phyloP scores from a whole-genome alignment of 2,113 vertebrate species.

The Cygnus buccinator region DNA sequence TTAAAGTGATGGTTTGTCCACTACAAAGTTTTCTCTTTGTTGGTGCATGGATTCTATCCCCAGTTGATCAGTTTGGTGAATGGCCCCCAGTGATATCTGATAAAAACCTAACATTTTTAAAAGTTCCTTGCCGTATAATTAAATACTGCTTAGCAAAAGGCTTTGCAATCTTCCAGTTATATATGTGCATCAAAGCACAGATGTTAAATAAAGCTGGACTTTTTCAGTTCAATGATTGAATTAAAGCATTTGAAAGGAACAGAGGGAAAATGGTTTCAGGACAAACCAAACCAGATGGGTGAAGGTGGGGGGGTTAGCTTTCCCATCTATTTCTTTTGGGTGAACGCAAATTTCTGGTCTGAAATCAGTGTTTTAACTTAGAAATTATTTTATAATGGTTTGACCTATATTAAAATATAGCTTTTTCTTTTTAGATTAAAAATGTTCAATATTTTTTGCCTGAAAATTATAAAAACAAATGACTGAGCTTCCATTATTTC shows the following conservation, averaged over 20 bases:
- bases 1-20: neutral
- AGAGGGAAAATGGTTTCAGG: slow-evolving; percentile 43
- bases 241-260: slow-evolving; percentile 7
- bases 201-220: slow-evolving; percentile 26
- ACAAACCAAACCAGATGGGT: slow-evolving; percentile 52
- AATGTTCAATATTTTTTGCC: neutral
- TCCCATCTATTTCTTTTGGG: neutral
- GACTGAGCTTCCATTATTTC: neutral
- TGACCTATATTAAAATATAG: neutral
- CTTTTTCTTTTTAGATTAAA: neutral
- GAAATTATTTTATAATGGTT: neutral
- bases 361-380: neutral
- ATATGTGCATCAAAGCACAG: slow-evolving; percentile 33
- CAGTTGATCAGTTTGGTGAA: neutral
- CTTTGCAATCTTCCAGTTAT: neutral
- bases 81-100: neutral
- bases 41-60: neutral
- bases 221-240: slow-evolving; percentile 47
- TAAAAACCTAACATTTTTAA: neutral
- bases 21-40: neutral
- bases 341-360: neutral
- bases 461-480: neutral
- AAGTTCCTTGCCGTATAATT: neutral
- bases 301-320: neutral
- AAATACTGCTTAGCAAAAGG: neutral